Base-by-base conservation (phyloP, 23 tunicate genomes). In the Halocynthia roretzi region DNA sequence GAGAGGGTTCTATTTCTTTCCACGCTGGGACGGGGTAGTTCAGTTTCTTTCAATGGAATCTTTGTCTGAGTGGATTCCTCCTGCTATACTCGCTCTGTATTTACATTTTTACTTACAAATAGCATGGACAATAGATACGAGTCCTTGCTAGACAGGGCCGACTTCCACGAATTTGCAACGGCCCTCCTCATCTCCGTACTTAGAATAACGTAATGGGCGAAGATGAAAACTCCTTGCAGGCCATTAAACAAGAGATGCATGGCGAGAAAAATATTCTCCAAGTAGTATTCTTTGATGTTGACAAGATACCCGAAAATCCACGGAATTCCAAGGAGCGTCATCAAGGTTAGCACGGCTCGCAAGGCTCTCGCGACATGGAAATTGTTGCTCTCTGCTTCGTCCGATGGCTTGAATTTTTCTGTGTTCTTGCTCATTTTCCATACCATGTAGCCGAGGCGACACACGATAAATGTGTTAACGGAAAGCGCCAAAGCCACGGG, bases 321-420 rank as follows among this genome's bases (percentile, higher is more conserved):
- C 0, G 78, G 78, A 8, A 74, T 74, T 50, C 78, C 78, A 14
- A 74, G 78, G 9, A 74, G 55, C 14, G 78, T 62, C 61, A 22
- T 50, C 14, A 74, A 19, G 64, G 56, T 74, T 20, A 56, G 8
- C n/a, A 74, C 78, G 8, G 78, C 78, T 53, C 64, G 63, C 8
- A 74, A 8, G 17, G 78, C 78, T 56, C 20, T 74, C 56, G 10
- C 62, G 18, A 64, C 78, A 64, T 74, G 78, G 8, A 53, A 19
- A n/a, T 15, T 20, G 21, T 54, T 74, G 20, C 56, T 22, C 10
- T 74, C 78, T 22, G 62, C 62, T 74, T 50, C 60, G 62, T 74
- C 56, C 10, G 60, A 18, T 21, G 78, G 78, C 22, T 74, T 74
- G 21, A 74, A 74, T 10, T 74, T 14, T 56, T 74, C 78, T 6